Base-by-base conservation (phyloP, 1,140 invertebrate species). In the Oryctes rhinoceros region DNA sequence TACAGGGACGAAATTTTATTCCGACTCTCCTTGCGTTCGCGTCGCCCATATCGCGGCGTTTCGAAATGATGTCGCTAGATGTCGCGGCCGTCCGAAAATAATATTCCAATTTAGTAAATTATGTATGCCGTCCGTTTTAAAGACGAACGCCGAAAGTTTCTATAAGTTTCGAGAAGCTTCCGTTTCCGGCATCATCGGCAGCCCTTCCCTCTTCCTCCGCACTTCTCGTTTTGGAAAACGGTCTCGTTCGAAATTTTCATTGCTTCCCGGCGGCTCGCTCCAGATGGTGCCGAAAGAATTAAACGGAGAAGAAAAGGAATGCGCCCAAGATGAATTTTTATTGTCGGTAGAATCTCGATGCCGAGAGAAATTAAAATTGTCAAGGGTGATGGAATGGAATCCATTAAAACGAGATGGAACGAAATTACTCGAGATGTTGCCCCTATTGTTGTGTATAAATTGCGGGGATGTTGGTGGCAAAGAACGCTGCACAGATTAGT, bases 31-130 rank as follows among this genome's bases (percentile, higher is more conserved):
- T 4, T 53, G 49, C 49, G n/a, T 53, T 53, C 13, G 6, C 49
- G 13, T 53, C 49, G 9, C 4, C 49, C 49, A 11, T 48, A n/a
- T 44, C 39, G 13, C 49, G 6, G 13, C 49, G 13, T 7, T 18
- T 53, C 49, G 39, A 44, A 44, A 44, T 44, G 39, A 44, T 44
- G 39, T 30, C 24, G 24, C 5, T 53, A 4, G 49, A 53, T 53
- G 49, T 13, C n/a, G 0, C 49, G 49, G 49, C n/a, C 49, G 49
- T 53, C 49, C 13, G n/a, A 10, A 53, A 53, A 53, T 53, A 53
- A 53, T 53, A 53, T 53, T 53, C 13, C 49, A 53, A 53, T 53
- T 53, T 53, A 18, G 9, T 53, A 53, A 53, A 53, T 53, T 53
- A 53, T 53, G 49, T 53, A 53, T 53, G 49, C 49, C 11, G 2